These are phyloP conservation scores for Helicoverpa assulta DNA, from an alignment of 2,888 invertebrate species.

Conservation along the genomic window DNA sequence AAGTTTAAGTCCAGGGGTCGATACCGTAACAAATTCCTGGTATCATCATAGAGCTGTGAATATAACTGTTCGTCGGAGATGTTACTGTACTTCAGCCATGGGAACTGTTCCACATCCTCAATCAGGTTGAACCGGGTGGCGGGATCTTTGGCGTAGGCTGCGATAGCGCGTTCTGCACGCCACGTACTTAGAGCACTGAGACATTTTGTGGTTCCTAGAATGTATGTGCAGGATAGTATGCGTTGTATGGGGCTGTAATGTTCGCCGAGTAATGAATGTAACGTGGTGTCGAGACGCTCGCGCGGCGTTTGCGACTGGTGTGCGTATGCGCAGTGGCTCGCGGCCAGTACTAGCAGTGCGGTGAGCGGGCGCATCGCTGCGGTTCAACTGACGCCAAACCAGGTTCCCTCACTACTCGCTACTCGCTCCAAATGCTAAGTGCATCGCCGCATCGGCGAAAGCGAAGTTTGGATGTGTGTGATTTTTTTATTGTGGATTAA, in stretches of 20 bases:
- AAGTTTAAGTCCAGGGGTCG: slow-evolving; percentile 86
- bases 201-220: slow-evolving; percentile 88
- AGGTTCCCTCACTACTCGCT: slow-evolving; percentile 66
- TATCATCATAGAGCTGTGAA: slow-evolving; percentile 84
- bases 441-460: slow-evolving; percentile 70
- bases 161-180: slow-evolving; percentile 82
- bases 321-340: slow-evolving; percentile 72
- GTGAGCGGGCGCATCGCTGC: slow-evolving; percentile 86
- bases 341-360: slow-evolving; percentile 78
- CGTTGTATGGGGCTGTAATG: slow-evolving; percentile 62
- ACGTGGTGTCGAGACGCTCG: slow-evolving; percentile 64
- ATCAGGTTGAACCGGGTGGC: slow-evolving; percentile 65
- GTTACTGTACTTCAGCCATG: slow-evolving; percentile 82
- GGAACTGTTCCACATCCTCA: slow-evolving; percentile 79
- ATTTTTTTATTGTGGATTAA: slow-evolving; percentile 26
- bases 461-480: slow-evolving; percentile 58
- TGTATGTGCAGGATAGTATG: slow-evolving; percentile 72
- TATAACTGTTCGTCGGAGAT: slow-evolving; percentile 86
- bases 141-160: slow-evolving; percentile 58
- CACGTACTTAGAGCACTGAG: slow-evolving; percentile 89
- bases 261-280: slow-evolving; percentile 64
- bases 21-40: slow-evolving; percentile 87
- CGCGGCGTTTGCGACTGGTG: slow-evolving; percentile 68
- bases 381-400: slow-evolving; percentile 76
- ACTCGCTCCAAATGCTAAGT: slow-evolving; percentile 71